These are phyloP conservation scores for Andricus grossulariae DNA, from an alignment of 1,140 invertebrate species.

Conservation along the genomic window DNA sequence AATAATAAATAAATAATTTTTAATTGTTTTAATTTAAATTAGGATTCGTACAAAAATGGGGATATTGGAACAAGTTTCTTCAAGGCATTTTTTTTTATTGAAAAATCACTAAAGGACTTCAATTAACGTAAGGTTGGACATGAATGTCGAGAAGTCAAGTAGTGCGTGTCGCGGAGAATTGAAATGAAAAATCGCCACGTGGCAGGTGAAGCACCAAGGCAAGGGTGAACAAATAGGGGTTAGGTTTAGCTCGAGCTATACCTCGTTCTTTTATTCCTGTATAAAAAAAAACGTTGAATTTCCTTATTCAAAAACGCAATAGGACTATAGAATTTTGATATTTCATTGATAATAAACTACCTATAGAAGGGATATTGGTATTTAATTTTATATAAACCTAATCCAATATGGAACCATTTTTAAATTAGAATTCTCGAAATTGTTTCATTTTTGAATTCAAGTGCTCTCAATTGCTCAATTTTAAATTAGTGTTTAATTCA, in stretches of 20 bases:
- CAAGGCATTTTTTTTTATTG: neutral
- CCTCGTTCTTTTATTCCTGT: conserved; percentile 15
- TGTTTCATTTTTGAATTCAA: too few species aligned
- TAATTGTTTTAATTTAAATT: too few species aligned
- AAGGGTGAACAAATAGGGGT: conserved; percentile 63
- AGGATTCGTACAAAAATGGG: too few species aligned
- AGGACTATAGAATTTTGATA: too few species aligned
- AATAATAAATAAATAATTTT: too few species aligned
- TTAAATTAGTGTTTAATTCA: too few species aligned
- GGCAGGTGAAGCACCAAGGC: conserved; percentile 66
- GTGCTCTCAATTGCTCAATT: too few species aligned
- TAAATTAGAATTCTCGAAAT: too few species aligned
- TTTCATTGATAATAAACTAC: too few species aligned
- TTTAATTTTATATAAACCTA: neutral
- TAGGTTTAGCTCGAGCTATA: conserved; percentile 13
- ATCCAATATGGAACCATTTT: conserved; percentile 6
- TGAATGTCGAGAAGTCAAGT: conserved; percentile 61
- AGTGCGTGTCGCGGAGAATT: conserved; percentile 19
- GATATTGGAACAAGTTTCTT: too few species aligned
- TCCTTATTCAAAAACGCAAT: too few species aligned
- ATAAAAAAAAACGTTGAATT: conserved; percentile 29
- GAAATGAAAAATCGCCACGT: conserved; percentile 68
- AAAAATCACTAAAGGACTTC: conserved; percentile 2
- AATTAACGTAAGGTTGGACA: conserved; percentile 30
- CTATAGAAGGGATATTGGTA: conserved; percentile 1